A percentile compares a stretch with the other conserved stretches of the same genome.
These are phyloP conservation scores for Acipenser oxyrinchus DNA, from an alignment of 2,797 vertebrate genomes.

Conservation along the genomic window DNA sequence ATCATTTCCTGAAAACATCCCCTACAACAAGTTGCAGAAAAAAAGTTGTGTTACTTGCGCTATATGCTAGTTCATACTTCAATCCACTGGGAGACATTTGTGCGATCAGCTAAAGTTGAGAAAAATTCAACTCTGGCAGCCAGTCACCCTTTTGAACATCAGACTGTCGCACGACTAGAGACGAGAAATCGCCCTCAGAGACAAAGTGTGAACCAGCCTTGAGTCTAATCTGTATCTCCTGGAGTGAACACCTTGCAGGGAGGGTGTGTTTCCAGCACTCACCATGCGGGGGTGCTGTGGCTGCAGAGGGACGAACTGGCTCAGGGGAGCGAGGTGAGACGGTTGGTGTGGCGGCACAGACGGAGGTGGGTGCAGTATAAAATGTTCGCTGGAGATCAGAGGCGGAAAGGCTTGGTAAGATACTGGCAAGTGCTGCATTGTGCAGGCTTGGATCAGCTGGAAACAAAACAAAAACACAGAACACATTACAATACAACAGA, in stretches of 20 bases:
- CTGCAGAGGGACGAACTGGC: conserved; percentile 93
- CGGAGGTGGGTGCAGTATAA: conserved; percentile 88
- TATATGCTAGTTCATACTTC: too few relatives aligned
- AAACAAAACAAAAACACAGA: conserved; percentile 9
- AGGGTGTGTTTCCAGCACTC: conserved; percentile 43
- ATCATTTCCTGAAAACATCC: too few relatives aligned
- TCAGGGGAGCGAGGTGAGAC: conserved; percentile 82
- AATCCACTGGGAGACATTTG: too few relatives aligned
- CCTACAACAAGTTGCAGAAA: too few relatives aligned
- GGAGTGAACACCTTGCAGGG: not conserved
- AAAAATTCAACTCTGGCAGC: too few relatives aligned
- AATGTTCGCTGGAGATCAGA: conserved; percentile 96
- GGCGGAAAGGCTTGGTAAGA: conserved; percentile 96
- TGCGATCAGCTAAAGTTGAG: too few relatives aligned
- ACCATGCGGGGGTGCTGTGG: conserved; percentile 95
- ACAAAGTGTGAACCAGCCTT: too few relatives aligned
- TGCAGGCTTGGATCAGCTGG: conserved; percentile 96
- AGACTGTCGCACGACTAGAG: not conserved
- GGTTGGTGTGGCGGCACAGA: conserved; percentile 87
- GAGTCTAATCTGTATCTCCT: not conserved
- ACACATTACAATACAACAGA: not conserved
- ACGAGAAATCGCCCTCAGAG: not conserved
- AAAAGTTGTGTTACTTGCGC: too few relatives aligned
- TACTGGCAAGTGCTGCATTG: conserved; percentile 96
- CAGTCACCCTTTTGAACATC: too few relatives aligned